Conservation (phyloP, 2,888 invertebrate genomes). For the Candidula unifasciata region DNA sequence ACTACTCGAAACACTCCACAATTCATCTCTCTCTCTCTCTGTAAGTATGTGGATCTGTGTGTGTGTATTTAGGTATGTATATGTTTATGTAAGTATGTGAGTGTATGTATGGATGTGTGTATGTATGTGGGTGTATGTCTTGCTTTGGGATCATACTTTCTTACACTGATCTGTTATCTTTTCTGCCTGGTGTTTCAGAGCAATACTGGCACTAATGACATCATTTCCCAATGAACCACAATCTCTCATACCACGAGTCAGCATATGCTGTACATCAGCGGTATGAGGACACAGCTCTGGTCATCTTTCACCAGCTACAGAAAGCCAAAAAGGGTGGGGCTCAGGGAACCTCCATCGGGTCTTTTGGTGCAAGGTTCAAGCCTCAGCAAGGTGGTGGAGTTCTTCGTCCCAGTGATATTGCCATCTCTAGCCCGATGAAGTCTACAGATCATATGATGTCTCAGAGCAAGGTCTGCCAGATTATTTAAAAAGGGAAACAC, state of each 20-base stretch:
- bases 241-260: conserved; percentile 66
- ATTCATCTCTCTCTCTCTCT: no score
- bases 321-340: conserved; percentile 48
- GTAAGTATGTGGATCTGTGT: no score
- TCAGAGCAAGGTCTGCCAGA: conserved; percentile 50
- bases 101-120: no score
- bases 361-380: not conserved
- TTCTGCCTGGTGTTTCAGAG: not conserved
- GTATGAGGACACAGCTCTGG: conserved; percentile 74
- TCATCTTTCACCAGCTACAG: conserved; percentile 73
- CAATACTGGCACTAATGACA: conserved; percentile 9
- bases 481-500: conserved; percentile 26
- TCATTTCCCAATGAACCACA: conserved; percentile 53
- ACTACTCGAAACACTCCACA: no score
- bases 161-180: not conserved
- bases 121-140: no score
- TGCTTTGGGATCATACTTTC: not conserved
- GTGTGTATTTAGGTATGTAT: no score
- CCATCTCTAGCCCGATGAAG: conserved; percentile 5
- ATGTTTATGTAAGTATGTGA: no score
- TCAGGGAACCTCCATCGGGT: not conserved
- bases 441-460: conserved; percentile 2
- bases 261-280: conserved; percentile 72
- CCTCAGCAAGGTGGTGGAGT: conserved; percentile 13
- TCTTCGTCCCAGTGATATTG: not conserved